A percentile compares a stretch with the other conserved stretches of the same genome.
Conservation (phyloP, 1,140 invertebrate genomes). For the Drosophila eugracilis region DNA sequence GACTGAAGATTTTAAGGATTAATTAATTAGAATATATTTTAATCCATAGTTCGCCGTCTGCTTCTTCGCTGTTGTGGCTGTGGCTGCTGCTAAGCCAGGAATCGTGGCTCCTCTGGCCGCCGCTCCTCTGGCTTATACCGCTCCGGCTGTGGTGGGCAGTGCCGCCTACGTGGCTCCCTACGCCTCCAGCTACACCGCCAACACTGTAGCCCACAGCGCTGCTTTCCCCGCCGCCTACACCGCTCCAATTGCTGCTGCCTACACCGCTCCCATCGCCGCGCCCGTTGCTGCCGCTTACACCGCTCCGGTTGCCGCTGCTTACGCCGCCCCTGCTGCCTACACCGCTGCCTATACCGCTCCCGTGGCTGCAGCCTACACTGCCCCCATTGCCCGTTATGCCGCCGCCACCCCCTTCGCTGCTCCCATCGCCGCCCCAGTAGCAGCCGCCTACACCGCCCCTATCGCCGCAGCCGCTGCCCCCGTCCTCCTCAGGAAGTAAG, state of each 20-base stretch:
- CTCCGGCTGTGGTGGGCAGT: conserved; percentile 65
- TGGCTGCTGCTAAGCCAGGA: conserved; percentile 50
- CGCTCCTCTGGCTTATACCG: conserved; percentile 82
- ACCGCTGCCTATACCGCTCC: conserved; percentile 45
- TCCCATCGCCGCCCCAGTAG: conserved; percentile 53
- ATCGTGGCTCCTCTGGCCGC: conserved; percentile 52
- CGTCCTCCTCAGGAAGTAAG: conserved; percentile 71
- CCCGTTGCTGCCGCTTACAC: conserved; percentile 58
- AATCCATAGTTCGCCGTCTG: conserved; percentile 64
- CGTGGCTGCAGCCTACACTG: conserved; percentile 59
- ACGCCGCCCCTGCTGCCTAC: conserved; percentile 69
- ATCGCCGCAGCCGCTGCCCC: conserved; percentile 63
- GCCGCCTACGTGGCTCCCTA: conserved; percentile 86
- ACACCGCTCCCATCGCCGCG: conserved; percentile 50
- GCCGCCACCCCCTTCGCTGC: conserved; percentile 84
- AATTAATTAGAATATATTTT: neutral
- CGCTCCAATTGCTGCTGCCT: conserved; percentile 26
- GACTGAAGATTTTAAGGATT: neutral
- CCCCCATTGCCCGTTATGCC: conserved; percentile 71
- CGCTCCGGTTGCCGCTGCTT: conserved; percentile 76
- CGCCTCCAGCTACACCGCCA: conserved; percentile 71
- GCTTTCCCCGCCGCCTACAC: conserved; percentile 59
- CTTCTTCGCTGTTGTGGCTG: conserved; percentile 76
- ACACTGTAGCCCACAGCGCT: conserved; percentile 65
- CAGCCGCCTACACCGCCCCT: conserved; percentile 58